Evolutionary conservation across 2,888 invertebrate genomes (phyloP).

Genomic region (Harpalus rubripes): DNA sequence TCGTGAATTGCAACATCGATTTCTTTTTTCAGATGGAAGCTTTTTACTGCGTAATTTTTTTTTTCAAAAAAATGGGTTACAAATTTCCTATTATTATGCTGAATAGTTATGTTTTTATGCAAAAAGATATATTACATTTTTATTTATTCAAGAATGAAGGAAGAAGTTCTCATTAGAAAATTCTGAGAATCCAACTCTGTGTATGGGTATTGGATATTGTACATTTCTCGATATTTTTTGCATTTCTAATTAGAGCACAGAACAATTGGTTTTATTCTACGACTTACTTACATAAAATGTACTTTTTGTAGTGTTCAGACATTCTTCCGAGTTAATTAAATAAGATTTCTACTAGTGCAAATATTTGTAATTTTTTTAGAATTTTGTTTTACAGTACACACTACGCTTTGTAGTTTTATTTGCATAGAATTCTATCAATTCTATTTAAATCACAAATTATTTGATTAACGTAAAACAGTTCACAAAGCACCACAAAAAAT

Average conservation of each 20-base stretch:
- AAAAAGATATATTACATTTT: too few relatives aligned
- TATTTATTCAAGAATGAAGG: neutral
- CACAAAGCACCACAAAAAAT: too few relatives aligned
- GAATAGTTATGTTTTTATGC: too few relatives aligned
- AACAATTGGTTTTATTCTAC: constrained; percentile 44
- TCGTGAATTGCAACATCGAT: too few relatives aligned
- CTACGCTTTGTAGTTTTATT: neutral
- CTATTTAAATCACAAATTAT: too few relatives aligned
- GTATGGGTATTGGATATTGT: constrained; percentile 26
- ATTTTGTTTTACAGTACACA: neutral
- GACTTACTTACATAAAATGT: constrained; percentile 41
- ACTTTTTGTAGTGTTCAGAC: constrained; percentile 36
- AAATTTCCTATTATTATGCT: too few relatives aligned
- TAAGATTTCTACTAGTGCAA: constrained; percentile 18
- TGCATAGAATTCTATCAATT: neutral
- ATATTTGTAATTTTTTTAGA: constrained; percentile 9
- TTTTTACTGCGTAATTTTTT: too few relatives aligned
- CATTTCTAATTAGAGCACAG: constrained; percentile 30
- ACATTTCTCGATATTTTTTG: constrained; percentile 29
- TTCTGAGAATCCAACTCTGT: constrained; percentile 2
- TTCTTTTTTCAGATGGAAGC: too few relatives aligned
- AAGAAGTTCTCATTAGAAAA: neutral
- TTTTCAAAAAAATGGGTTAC: too few relatives aligned
- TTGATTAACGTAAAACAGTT: too few relatives aligned
- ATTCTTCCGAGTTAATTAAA: constrained; percentile 41